Percentiles rank a stretch among this genome's conserved stretches.
phyloP scores from a whole-genome alignment of 1,140 invertebrate species.

The Macrobrachium nipponense region DNA sequence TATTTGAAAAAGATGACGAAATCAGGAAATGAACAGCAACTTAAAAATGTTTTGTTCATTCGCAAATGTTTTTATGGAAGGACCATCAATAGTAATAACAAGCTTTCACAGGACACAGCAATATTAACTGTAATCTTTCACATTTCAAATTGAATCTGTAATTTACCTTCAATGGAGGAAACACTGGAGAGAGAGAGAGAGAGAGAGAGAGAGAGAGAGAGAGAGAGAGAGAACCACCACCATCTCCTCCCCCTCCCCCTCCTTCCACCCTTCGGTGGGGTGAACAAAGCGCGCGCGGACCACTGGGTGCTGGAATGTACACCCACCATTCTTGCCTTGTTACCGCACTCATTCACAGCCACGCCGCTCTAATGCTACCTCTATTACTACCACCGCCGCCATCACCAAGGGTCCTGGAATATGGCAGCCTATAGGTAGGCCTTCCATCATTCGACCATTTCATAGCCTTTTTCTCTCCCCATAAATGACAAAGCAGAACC shows the following conservation, averaged over 20 bases:
- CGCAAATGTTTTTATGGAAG: too few species aligned
- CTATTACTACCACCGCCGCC: neutral
- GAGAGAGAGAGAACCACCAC: neutral
- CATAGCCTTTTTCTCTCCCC: neutral
- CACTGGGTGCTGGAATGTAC: slow-evolving; percentile 46
- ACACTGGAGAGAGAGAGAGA: neutral
- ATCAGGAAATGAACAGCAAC: too few species aligned
- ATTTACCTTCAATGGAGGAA: too few species aligned
- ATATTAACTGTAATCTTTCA: too few species aligned
- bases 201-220: slow-evolving; percentile 15
- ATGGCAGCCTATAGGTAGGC: neutral
- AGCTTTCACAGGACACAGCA: too few species aligned
- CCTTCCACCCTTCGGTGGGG: neutral
- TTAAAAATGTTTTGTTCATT: too few species aligned
- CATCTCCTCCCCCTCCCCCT: neutral
- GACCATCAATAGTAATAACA: too few species aligned
- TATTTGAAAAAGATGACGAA: too few species aligned
- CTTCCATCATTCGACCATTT: neutral
- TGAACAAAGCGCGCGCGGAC: slow-evolving; percentile 28
- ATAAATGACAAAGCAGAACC: too few species aligned
- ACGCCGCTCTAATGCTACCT: neutral
- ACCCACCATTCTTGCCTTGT: slow-evolving; percentile 58
- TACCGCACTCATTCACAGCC: slow-evolving; percentile 55
- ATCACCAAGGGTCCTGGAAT: neutral
- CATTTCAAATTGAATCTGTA: too few species aligned